These are phyloP conservation scores for Oncorhynchus masou DNA, from an alignment of 2,113 vertebrate genomes.

Conservation along the genomic window DNA sequence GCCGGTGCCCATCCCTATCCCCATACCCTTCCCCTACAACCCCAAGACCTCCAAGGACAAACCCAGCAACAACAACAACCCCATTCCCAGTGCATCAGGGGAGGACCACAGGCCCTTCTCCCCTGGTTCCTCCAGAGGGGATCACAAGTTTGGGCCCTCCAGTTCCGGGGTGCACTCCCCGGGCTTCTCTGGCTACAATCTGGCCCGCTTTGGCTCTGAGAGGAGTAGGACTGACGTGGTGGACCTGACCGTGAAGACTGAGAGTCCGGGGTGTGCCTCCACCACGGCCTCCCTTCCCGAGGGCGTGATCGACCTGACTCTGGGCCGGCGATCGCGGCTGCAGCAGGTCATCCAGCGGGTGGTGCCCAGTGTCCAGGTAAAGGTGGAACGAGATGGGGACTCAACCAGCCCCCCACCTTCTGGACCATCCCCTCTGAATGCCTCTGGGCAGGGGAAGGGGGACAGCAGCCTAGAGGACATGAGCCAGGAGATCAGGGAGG, in stretches of 20 bases:
- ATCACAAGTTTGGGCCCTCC: constrained; percentile 79
- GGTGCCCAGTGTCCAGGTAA: constrained; percentile 80
- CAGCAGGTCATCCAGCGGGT: constrained; percentile 92
- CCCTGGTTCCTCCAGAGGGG: constrained; percentile 63
- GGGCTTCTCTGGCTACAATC: constrained; percentile 76
- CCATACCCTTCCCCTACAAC: constrained; percentile 90
- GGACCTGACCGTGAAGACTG: constrained; percentile 87
- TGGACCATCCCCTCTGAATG: constrained; percentile 4
- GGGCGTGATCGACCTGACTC: constrained; percentile 93
- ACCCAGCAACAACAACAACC: constrained; percentile 79
- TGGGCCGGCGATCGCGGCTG: constrained; percentile 86
- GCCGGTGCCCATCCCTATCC: constrained; percentile 95
- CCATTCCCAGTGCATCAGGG: constrained; percentile 79
- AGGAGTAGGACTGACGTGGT: constrained; percentile 78
- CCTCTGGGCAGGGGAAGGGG: constrained; percentile 27
- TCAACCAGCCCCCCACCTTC: constrained; percentile 51
- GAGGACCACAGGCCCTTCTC: constrained; percentile 79
- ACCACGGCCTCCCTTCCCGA: constrained; percentile 78
- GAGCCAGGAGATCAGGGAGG: constrained; percentile 72
- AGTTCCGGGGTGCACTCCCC: constrained; percentile 79
- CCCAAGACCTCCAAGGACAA: constrained; percentile 86
- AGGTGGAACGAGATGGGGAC: constrained; percentile 81
- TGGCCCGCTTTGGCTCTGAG: constrained; percentile 64
- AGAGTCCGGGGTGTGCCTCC: constrained; percentile 71
- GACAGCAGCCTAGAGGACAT: constrained; percentile 58